phyloP scores from a whole-genome alignment of 2,113 vertebrate genomes.

The Sturnira hondurensis region DNA sequence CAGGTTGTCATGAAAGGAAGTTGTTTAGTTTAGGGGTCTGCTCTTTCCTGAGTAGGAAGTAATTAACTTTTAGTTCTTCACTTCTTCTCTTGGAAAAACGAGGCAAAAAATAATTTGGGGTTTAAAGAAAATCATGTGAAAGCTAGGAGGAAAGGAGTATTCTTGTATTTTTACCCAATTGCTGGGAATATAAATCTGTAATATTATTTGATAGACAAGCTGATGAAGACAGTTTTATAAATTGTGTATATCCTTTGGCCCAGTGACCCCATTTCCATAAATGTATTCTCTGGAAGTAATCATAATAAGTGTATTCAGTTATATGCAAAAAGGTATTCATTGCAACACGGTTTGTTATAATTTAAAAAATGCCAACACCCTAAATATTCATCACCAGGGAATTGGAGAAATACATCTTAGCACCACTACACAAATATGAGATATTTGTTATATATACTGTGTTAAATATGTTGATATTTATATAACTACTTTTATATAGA shows the following conservation, averaged over 20 bases:
- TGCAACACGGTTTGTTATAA: not conserved
- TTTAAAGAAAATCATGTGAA: not conserved
- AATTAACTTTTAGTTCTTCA: not conserved
- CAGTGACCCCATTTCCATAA: not conserved
- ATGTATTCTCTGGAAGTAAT: not conserved
- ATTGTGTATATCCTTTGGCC: not conserved
- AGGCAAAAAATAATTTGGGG: not conserved
- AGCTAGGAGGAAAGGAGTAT: not conserved
- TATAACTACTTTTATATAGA: not conserved
- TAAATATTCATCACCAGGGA: not conserved
- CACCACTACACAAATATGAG: not conserved
- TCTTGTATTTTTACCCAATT: not conserved
- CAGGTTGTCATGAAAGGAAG: not conserved
- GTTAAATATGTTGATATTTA: not conserved
- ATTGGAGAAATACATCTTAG: not conserved
- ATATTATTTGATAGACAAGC: not conserved
- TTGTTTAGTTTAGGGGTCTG: not conserved
- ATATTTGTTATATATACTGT: not conserved
- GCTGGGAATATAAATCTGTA: not conserved
- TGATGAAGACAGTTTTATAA: not conserved
- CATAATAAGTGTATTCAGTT: not conserved
- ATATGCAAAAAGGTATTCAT: not conserved
- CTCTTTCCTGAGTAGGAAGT: not conserved
- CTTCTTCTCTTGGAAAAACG: not conserved
- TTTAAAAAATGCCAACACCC: not conserved